Base-by-base conservation (phyloP, 2,888 invertebrate genomes). In the Sesamia inferens region DNA sequence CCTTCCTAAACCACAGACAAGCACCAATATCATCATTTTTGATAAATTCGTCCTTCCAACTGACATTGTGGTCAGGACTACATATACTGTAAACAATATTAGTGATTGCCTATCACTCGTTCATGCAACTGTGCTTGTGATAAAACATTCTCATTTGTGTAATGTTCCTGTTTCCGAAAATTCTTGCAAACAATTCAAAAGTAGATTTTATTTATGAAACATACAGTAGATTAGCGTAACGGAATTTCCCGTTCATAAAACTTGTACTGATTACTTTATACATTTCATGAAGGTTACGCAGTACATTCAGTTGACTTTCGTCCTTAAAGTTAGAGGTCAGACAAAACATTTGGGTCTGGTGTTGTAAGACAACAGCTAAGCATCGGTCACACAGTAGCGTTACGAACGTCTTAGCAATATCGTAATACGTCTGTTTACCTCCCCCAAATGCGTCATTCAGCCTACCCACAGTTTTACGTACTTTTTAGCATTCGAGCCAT, bases 371-470 rank as follows among this genome's bases (percentile, higher is more conserved):
- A 78, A 79, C 39, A 54, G 75, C 68, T 69, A 76, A 84, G 79
- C 79, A 68, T 78, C 71, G 79, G 77, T 69, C 81, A 79, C 72
- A 69, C 77, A 72, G 79, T 72, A 70, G 71, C 75, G 71, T 80
- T 79, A 84, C 82, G 79, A 84, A 87, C 85, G 85, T 86, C 85
- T 87, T 80, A 75, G 81, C 57, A 81, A 83, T 61, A 76, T 84
- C 88, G 85, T 90, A 90, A 90, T 90, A 88, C 82, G 81, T 84
- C 87, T 88, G 86, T 90, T 91, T 90, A 89, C 88, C 85, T 87
- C 83, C 76, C 76, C 77, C 65, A 81, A 80, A 83, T 89, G 89
- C 87, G 89, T 89, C 89, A 89, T 82, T 74, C 71, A 55, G 42
- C 68, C 77, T 72, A 68, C 71, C 55, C 73, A 71, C 66, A 68